Evolutionary conservation across 2,797 vertebrate genomes (phyloP), one percentile per base, ranked within the genome.

Genomic region (Xerus rutilus): DNA sequence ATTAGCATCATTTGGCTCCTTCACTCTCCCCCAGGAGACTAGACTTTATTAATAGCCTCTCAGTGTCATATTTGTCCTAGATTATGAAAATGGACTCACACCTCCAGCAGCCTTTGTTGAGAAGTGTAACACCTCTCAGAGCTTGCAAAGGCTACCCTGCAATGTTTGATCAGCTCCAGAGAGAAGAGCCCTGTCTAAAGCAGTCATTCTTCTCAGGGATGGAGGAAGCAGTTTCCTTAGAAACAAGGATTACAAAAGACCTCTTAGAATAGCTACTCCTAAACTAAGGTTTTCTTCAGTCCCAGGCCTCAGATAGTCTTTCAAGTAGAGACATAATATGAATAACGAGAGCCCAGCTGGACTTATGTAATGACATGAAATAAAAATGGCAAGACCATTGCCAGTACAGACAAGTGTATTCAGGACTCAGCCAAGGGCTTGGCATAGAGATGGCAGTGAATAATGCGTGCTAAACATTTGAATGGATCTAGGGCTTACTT

Each of bases 211-310:
- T 96, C 81, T 49, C 54, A 12, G 78, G 6, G 54, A 76, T 1
- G 12, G 72, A 96, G 91, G 82, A 86, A 76, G 73, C 94, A 65
- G 88, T 97, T 97, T 95, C 97, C 97, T 96, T 97, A 98, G 97
- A 97, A 97, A 96, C 95, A 69, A 7, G 89, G 59, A 73, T 95
- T 73, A 97, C 95, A 96, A 95, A 97, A 96, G 97, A 84, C 87
- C 94, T 93, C 93, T 97, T 93, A 97, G 95, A 97, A 93, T 94
- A 97, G 91, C 95, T 92, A 76, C 90, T 97, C 93, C 62, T 94
- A 20, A 81, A 57, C 92, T 95, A 88, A 45, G 93, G 91, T 88
- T 96, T 96, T 76, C 95, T 90, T 74, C 92, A 96, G 87, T 88
- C 49, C 43, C 83, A 59, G 77, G 67, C 74, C 65, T 95, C 84